phyloP scores from a whole-genome alignment of 2,113 vertebrate species.

The Microcebus tavaratra region DNA sequence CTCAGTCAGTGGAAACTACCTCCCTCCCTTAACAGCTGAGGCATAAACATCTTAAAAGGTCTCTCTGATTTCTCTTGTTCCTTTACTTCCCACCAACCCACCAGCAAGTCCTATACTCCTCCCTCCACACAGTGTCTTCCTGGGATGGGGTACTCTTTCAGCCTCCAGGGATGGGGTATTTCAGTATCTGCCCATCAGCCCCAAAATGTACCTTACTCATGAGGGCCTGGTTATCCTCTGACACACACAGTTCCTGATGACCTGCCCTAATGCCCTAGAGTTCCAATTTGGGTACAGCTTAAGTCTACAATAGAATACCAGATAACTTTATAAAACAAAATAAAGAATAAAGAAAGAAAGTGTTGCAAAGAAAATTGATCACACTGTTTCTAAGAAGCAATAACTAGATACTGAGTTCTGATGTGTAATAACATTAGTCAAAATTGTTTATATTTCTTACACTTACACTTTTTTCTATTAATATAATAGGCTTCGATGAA shows the following conservation, averaged over 20 bases:
- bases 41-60: background rate
- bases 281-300: background rate
- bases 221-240: background rate
- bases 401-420: background rate
- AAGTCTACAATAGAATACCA: background rate
- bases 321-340: background rate
- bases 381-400: background rate
- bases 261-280: background rate
- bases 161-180: background rate
- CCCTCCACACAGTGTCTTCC: background rate
- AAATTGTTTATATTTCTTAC: background rate
- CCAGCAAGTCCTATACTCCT: background rate
- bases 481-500: background rate
- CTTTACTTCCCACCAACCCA: background rate
- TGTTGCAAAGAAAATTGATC: background rate
- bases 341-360: background rate
- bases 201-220: background rate
- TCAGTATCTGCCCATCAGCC: background rate
- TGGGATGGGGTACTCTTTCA: background rate
- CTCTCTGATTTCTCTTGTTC: background rate
- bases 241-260: background rate
- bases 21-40: too few relatives aligned
- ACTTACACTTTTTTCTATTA: background rate
- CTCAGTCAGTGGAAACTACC: background rate
- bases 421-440: constrained; percentile 11